Evolutionary conservation across 2,888 invertebrate genomes (phyloP).

Genomic region (Epirrhoe tristata): DNA sequence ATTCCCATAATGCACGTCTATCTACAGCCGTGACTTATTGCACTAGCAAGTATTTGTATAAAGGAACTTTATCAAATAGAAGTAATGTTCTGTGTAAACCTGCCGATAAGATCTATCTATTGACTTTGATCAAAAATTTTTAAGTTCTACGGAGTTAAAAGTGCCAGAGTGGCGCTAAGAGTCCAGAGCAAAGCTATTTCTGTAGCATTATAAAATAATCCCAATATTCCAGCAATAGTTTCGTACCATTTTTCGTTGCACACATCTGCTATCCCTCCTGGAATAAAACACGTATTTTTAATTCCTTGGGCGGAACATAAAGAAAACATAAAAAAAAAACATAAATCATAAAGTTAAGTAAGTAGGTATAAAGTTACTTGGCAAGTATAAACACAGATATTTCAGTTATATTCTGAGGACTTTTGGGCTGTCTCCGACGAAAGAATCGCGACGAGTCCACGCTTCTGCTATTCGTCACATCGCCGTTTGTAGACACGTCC

Average conservation of each 20-base stretch:
- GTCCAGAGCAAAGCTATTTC: slow-evolving; percentile 68
- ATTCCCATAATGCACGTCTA: slow-evolving; percentile 41
- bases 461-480: too few species aligned
- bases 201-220: slow-evolving; percentile 72
- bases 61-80: slow-evolving; percentile 34
- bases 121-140: slow-evolving; percentile 33
- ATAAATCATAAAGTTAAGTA: too few species aligned
- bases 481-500: too few species aligned
- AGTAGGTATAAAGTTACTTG: too few species aligned
- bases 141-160: slow-evolving; percentile 41
- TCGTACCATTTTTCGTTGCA: slow-evolving; percentile 78
- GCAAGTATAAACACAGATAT: too few species aligned
- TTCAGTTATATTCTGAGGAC: too few species aligned
- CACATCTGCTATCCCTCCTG: slow-evolving; percentile 74
- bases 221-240: slow-evolving; percentile 74
- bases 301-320: too few species aligned
- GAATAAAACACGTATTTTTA: slow-evolving; percentile 29
- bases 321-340: too few species aligned
- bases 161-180: slow-evolving; percentile 58
- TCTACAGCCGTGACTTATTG: slow-evolving; percentile 29
- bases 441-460: too few species aligned
- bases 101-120: slow-evolving; percentile 34
- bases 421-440: too few species aligned
- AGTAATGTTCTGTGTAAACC: slow-evolving; percentile 36
- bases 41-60: slow-evolving; percentile 33